Conservation (phyloP, 2,888 invertebrate species). For the Trilocha varians region DNA sequence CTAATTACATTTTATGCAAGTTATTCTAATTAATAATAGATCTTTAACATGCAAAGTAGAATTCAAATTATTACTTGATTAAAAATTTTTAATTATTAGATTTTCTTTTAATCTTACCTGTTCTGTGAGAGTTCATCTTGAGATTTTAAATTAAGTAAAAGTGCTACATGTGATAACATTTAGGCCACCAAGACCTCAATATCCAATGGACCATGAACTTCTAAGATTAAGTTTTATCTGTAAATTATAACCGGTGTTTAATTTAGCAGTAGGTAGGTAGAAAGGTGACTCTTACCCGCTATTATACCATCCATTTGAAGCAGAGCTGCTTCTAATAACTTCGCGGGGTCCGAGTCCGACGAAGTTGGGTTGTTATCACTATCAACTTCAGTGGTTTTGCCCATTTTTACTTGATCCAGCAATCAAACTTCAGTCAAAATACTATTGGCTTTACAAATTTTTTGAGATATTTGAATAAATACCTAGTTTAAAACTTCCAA, state of each 20-base stretch:
- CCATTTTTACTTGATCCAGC: conserved; percentile 42
- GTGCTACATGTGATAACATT: not conserved
- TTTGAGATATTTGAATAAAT: conserved; percentile 10
- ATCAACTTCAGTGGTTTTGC: conserved; percentile 62
- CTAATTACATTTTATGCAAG: no score
- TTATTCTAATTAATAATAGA: no score
- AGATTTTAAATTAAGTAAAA: not conserved
- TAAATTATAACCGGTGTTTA: not conserved
- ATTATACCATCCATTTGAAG: conserved; percentile 93
- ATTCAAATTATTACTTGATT: no score
- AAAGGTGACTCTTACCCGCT: conserved; percentile 73
- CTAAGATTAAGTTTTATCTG: conserved; percentile 11
- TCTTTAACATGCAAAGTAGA: no score
- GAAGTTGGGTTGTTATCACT: conserved; percentile 65
- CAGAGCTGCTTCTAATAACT: conserved; percentile 87
- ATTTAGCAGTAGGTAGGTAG: not conserved
- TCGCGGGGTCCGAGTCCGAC: conserved; percentile 87
- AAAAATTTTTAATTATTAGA: no score
- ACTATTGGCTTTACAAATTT: not conserved
- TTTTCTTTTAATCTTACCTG: not conserved
- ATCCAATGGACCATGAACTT: conserved; percentile 36
- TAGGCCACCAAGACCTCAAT: conserved; percentile 23
- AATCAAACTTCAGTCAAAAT: conserved; percentile 1
- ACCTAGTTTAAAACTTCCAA: conserved; percentile 17
- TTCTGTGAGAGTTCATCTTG: not conserved